Evolutionary conservation across 2,113 vertebrate species (phyloP).

Genomic region (Heliornis fulica): DNA sequence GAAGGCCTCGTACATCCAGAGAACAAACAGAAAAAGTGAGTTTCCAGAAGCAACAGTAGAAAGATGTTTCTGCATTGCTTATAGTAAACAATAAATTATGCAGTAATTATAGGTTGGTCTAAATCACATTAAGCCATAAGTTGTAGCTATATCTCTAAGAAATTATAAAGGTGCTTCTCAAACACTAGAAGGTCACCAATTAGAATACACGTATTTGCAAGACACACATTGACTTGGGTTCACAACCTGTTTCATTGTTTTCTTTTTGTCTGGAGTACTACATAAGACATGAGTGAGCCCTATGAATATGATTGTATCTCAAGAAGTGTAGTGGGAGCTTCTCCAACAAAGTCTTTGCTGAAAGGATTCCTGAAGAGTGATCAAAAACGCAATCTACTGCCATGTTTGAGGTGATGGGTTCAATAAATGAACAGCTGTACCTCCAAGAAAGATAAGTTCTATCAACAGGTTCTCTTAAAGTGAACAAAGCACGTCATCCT

Average conservation of each 20-base stretch:
- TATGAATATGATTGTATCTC: not conserved
- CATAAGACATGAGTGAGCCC: not conserved
- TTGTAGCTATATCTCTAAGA: not conserved
- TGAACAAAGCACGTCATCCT: not conserved
- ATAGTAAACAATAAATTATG: not conserved
- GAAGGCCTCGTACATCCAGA: not conserved
- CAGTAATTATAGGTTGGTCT: not conserved
- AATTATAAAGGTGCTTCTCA: not conserved
- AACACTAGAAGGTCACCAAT: not conserved
- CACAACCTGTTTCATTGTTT: not conserved
- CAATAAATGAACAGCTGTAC: not conserved
- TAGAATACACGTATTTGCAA: not conserved
- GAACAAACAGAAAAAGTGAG: not conserved
- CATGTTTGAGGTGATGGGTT: not conserved
- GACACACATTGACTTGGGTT: not conserved
- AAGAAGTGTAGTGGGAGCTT: not conserved
- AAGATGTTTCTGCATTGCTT: rapidly evolving
- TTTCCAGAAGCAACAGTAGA: not conserved
- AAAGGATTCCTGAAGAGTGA: not conserved
- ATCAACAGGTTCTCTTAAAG: not conserved
- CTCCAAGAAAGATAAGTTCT: not conserved
- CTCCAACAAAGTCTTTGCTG: not conserved
- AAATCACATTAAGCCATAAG: not conserved
- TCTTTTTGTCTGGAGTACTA: not conserved
- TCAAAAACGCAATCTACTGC: not conserved